Percentiles rank a stretch among this genome's conserved stretches.
Evolutionary conservation across 2,797 vertebrate species (phyloP).

Genomic region (Sebastes paucispinis): DNA sequence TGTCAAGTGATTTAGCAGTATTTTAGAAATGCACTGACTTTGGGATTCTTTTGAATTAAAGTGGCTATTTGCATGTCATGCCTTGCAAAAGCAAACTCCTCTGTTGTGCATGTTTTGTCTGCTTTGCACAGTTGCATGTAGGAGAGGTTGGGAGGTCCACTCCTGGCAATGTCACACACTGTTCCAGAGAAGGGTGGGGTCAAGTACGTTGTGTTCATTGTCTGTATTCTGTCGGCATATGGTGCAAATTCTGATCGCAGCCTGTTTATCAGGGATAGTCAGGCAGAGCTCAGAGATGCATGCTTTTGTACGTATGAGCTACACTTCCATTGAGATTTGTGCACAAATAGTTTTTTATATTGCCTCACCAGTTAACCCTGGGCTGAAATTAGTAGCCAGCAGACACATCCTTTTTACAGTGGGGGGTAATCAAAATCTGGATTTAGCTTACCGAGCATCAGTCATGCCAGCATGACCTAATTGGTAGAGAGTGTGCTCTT

Average conservation of each 20-base stretch:
- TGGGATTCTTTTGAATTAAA: not conserved
- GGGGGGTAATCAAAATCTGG: constrained; percentile 35
- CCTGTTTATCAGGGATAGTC: constrained; percentile 25
- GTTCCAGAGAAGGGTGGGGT: constrained; percentile 74
- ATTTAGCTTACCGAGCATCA: constrained; percentile 37
- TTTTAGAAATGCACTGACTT: not conserved
- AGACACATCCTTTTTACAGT: constrained; percentile 35
- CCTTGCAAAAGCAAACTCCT: constrained; percentile 8
- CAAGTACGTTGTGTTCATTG: constrained; percentile 64
- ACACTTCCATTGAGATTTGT: not conserved
- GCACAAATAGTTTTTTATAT: not conserved
- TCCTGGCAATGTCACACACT: constrained; percentile 50
- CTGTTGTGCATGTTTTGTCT: constrained; percentile 5
- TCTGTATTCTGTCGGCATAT: constrained; percentile 46
- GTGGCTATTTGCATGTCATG: not conserved
- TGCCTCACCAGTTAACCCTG: not conserved
- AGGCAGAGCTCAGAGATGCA: constrained; percentile 19
- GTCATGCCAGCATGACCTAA: constrained; percentile 56
- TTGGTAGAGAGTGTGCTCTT: constrained; percentile 66
- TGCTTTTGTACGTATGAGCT: not conserved
- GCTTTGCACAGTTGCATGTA: constrained; percentile 42
- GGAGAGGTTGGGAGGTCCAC: constrained; percentile 59
- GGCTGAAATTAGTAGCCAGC: constrained; percentile 19
- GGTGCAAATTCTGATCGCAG: constrained; percentile 34
- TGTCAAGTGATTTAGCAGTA: not conserved